Base-by-base conservation (phyloP, 2,113 vertebrate species). In the Myiozetetes cayanensis region DNA sequence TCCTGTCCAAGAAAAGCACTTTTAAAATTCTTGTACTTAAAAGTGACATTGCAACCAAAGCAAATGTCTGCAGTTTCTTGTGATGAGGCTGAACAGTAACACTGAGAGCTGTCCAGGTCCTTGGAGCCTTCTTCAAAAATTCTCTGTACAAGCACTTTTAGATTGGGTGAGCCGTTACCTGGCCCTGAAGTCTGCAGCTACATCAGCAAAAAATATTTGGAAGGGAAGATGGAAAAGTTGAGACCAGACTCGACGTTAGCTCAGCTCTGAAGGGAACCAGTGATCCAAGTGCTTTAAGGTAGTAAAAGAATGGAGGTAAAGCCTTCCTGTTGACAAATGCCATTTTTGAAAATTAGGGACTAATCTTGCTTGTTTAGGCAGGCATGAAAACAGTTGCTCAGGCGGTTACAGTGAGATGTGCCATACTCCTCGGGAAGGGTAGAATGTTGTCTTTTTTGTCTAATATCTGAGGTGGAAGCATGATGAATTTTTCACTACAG, bases 391-490 rank as follows among this genome's bases (percentile, higher is more conserved):
- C 28, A 44, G 55, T 16, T 35, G 18, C 17, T 87, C 3, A 5
- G 47, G 15, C 50, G 23, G 10, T 19, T 89, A 74, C 17, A 30
- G 37, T 44, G 59, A 71, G 6, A 72, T 27, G 27, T 25, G 24
- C 46, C 5, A 0, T 33, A 21, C 63, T 62, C 49, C 5, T 30
- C 2, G 1, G 31, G 12, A 17, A 55, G 28, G 6, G 27, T 58
- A 14, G 33, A 73, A 49, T 10, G 56, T 70, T 52, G 65, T 70
- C 16, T 62, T 37, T 3, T 3, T 12, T 70, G 81, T 70, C 46
- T 89, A 21, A 61, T 9, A 23, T 25, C n/a, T 0, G 3, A 30
- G n/a, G n/a, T 47, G 77, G 44, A 52, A 68, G 8, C 22, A 33
- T 63, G 24, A 28, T 35, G 9, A 28, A 2, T 47, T 76, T 78